These are phyloP conservation scores for Ganaspis sp. DNA, from an alignment of 1,140 invertebrate species.

Conservation along the genomic window DNA sequence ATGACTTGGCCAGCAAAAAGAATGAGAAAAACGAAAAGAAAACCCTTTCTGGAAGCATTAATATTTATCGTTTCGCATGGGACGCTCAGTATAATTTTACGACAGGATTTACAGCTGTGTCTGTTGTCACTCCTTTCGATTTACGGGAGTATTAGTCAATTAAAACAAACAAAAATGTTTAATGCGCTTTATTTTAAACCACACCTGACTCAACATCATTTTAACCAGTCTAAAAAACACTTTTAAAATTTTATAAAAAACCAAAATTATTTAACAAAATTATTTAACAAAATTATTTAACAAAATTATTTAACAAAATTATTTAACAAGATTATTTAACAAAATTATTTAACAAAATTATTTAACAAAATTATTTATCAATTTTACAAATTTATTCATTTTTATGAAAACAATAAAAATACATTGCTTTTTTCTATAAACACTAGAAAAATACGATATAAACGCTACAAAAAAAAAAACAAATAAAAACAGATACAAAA, in stretches of 20 bases:
- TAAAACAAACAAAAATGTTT: slow-evolving; percentile 24
- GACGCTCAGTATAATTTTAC: slow-evolving; percentile 57
- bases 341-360: no score
- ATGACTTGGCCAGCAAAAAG: slow-evolving; percentile 55
- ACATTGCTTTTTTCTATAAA: no score
- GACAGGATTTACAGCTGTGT: slow-evolving; percentile 61
- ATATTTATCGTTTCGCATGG: slow-evolving; percentile 66
- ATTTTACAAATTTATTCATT: no score
- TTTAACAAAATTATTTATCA: no score
- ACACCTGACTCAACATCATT: slow-evolving; percentile 32
- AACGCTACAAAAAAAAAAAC: no score
- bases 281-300: no score
- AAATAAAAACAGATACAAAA: no score
- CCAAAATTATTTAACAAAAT: no score
- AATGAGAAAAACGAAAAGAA: slow-evolving; percentile 51
- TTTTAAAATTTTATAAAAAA: neutral
- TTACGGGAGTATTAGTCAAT: slow-evolving; percentile 52
- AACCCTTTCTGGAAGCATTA: slow-evolving; percentile 63
- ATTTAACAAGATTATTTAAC: no score
- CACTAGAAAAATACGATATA: no score
- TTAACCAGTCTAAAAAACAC: neutral
- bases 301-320: no score
- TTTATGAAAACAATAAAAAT: no score
- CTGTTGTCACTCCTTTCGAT: slow-evolving; percentile 63
- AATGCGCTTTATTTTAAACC: slow-evolving; percentile 52